Evolutionary conservation across 2,888 invertebrate genomes (phyloP).

Genomic region (Platerodrilus igneus): DNA sequence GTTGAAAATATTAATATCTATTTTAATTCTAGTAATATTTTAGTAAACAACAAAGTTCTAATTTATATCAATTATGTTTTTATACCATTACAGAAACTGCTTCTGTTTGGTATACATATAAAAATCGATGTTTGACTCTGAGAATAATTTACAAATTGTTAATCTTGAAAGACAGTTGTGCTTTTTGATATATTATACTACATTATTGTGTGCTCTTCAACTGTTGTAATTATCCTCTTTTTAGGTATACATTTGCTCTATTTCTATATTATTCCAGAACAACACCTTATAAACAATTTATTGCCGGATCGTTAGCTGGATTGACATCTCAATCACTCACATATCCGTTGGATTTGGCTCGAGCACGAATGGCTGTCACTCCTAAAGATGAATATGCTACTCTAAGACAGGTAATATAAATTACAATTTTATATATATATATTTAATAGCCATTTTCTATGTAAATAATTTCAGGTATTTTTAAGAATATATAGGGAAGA

Average conservation of each 20-base stretch:
- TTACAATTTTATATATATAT: too few relatives aligned
- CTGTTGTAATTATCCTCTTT: background rate
- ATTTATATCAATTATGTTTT: too few relatives aligned
- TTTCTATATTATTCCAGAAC: slow-evolving; percentile 29
- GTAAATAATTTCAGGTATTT: slow-evolving; percentile 38
- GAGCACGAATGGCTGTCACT: slow-evolving; percentile 96
- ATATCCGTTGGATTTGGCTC: slow-evolving; percentile 93
- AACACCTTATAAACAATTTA: slow-evolving; percentile 57
- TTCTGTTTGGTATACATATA: too few relatives aligned
- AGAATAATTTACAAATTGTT: too few relatives aligned
- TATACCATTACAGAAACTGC: too few relatives aligned
- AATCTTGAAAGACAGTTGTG: too few relatives aligned
- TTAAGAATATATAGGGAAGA: slow-evolving; percentile 68
- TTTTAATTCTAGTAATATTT: too few relatives aligned
- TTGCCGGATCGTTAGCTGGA: slow-evolving; percentile 94
- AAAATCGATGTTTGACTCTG: too few relatives aligned
- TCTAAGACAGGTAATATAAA: slow-evolving; percentile 54
- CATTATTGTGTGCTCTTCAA: slow-evolving; percentile 1
- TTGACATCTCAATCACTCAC: slow-evolving; percentile 91
- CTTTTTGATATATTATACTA: too few relatives aligned
- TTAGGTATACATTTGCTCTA: background rate
- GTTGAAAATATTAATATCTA: too few relatives aligned
- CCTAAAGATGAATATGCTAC: slow-evolving; percentile 67
- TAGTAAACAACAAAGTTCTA: too few relatives aligned
- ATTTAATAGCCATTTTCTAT: background rate